Conservation (phyloP, 2,113 vertebrate species). For the Scopus umbretta region DNA sequence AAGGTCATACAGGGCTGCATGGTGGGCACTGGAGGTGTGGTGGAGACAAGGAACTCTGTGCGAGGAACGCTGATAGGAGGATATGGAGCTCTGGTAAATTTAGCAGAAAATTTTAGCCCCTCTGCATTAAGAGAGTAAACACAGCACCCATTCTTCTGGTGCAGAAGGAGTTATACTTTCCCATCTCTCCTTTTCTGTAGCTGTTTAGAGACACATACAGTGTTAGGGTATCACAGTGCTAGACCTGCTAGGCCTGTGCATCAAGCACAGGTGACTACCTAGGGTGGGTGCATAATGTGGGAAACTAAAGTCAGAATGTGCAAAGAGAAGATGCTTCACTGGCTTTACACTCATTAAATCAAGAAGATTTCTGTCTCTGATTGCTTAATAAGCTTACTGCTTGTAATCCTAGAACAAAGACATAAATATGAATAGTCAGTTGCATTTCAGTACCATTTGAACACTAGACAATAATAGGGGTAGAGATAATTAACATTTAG, state of each 20-base stretch:
- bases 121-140: not conserved
- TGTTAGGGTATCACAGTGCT: not conserved
- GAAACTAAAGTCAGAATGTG: not conserved
- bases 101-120: not conserved
- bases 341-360: not conserved
- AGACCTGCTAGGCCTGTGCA: not conserved
- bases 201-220: not conserved
- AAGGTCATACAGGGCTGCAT: not conserved
- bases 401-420: not conserved
- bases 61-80: rapidly evolving
- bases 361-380: not conserved
- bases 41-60: rapidly evolving
- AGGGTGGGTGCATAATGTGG: not conserved
- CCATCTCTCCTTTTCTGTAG: not conserved
- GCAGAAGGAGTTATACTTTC: not conserved
- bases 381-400: not conserved
- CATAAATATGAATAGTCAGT: not conserved
- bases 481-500: not conserved
- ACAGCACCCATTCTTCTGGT: not conserved
- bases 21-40: not conserved
- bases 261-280: not conserved
- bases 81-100: not conserved
- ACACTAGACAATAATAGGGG: not conserved
- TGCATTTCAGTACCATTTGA: not conserved
- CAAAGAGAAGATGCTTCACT: not conserved